phyloP scores from a whole-genome alignment of 1,140 invertebrate species.

The Eulimnadia texana region DNA sequence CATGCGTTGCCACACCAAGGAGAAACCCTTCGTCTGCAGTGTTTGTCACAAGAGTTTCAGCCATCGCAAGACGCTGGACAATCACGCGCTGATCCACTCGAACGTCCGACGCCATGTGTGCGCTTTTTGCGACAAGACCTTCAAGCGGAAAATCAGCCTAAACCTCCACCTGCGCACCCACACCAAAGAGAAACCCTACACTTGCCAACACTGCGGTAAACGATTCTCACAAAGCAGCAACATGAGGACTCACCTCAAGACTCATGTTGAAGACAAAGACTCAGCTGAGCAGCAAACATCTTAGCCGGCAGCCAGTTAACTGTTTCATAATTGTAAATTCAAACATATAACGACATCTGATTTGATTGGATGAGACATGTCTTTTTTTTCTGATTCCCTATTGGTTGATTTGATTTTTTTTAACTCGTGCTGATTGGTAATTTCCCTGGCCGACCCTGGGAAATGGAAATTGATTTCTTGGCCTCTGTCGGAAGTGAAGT shows the following conservation, averaged over 20 bases:
- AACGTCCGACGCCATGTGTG: neutral
- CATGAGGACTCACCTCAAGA: neutral
- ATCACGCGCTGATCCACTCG: neutral
- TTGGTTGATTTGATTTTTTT: too few relatives aligned
- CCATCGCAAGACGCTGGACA: neutral
- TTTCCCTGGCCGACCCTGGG: too few relatives aligned
- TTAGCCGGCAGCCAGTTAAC: too few relatives aligned
- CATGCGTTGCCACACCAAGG: constrained; percentile 5
- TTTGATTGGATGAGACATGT: too few relatives aligned
- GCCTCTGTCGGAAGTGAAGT: too few relatives aligned
- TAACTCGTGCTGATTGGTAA: too few relatives aligned
- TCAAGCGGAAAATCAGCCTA: neutral
- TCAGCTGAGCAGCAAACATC: neutral
- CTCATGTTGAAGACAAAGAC: neutral
- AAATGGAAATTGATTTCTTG: too few relatives aligned
- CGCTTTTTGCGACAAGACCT: neutral
- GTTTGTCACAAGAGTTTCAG: neutral
- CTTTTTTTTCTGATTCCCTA: too few relatives aligned
- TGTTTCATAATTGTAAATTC: too few relatives aligned
- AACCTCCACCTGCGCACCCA: neutral
- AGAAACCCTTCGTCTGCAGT: neutral
- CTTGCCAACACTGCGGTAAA: constrained; percentile 1
- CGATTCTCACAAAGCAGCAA: neutral
- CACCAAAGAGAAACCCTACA: constrained; percentile 6
- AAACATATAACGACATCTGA: too few relatives aligned